Conservation (phyloP, 2,113 vertebrate species). For the Sigmodon hispidus region DNA sequence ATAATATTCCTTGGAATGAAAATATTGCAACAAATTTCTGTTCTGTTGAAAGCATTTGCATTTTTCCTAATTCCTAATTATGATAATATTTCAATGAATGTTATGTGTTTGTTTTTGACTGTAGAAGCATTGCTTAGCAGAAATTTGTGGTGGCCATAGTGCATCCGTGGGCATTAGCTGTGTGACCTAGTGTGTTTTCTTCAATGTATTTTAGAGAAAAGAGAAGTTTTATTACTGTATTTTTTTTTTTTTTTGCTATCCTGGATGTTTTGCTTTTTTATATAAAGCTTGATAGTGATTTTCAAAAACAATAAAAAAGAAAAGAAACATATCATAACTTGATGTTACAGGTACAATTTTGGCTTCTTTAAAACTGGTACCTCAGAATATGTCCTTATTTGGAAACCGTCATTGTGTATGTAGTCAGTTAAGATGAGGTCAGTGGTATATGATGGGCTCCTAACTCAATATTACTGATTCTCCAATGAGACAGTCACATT, state of each 20-base stretch:
- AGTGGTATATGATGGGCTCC: background rate
- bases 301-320: too few species aligned
- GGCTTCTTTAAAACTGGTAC: background rate
- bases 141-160: too few species aligned
- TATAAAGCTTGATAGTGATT: too few species aligned
- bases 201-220: too few species aligned
- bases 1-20: background rate
- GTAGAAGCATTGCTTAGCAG: too few species aligned
- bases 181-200: too few species aligned
- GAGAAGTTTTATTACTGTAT: too few species aligned
- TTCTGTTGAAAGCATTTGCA: background rate
- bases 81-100: background rate
- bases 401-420: background rate
- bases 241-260: too few species aligned
- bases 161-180: too few species aligned
- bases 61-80: constrained; percentile 19
- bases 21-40: background rate
- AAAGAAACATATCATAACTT: background rate
- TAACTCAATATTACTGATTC: background rate
- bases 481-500: background rate
- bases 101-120: background rate
- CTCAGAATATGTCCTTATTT: background rate
- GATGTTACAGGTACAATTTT: background rate
- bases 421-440: background rate
- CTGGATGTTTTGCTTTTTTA: too few species aligned